Conservation (phyloP, 2,797 vertebrate genomes). For the Lithobates sylvaticus region DNA sequence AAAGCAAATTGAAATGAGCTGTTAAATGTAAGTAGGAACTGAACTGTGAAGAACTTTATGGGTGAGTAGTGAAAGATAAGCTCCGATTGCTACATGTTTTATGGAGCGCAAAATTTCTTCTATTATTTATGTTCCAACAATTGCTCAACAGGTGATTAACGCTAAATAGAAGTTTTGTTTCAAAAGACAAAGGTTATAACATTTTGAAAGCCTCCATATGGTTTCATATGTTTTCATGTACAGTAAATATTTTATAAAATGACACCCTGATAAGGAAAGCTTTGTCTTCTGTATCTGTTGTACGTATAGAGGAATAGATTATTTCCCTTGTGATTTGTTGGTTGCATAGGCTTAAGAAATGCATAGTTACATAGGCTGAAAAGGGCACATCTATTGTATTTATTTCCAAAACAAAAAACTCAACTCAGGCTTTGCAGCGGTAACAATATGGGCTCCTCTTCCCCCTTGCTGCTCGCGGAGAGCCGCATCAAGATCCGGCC, state of each 20-base stretch:
- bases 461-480: no score
- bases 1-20: conserved; percentile 6
- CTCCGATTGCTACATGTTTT: neutral
- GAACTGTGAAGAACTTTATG: conserved; percentile 20
- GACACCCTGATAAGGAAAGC: neutral
- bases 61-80: conserved; percentile 9
- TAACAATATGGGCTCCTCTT: no score
- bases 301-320: neutral
- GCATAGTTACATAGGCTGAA: no score
- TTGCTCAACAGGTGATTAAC: conserved; percentile 4
- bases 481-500: no score
- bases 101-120: conserved; percentile 19
- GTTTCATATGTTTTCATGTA: no score
- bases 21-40: conserved; percentile 22
- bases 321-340: no score
- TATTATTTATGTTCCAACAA: conserved; percentile 17
- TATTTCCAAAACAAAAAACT: no score
- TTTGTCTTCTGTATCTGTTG: neutral
- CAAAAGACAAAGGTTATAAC: neutral
- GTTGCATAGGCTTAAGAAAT: no score
- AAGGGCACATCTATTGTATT: no score
- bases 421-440: no score
- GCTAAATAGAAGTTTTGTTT: neutral
- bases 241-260: neutral
- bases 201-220: no score